Conservation (phyloP, 2,888 invertebrate genomes). For the Alviniconcha strummeri region DNA sequence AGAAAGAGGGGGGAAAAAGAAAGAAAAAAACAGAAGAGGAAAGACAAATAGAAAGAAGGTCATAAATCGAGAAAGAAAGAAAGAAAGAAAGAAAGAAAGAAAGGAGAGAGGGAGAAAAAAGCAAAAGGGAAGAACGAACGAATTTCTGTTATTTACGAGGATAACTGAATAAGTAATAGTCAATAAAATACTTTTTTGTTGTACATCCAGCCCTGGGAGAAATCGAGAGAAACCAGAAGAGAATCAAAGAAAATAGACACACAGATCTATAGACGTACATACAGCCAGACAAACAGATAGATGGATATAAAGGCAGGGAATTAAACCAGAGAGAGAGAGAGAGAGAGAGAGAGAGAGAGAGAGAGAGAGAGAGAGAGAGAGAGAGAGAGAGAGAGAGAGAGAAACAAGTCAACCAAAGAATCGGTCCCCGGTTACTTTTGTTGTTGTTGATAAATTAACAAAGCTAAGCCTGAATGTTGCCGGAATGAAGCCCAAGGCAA, state of each 20-base stretch:
- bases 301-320: neutral
- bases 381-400: neutral
- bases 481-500: too few relatives aligned
- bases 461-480: too few relatives aligned
- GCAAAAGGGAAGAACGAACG: too few relatives aligned
- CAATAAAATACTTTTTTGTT: neutral
- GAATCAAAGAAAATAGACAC: neutral
- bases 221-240: neutral
- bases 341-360: too few relatives aligned
- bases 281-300: neutral
- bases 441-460: too few relatives aligned
- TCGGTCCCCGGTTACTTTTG: too few relatives aligned
- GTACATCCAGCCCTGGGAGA: too few relatives aligned
- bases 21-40: too few relatives aligned
- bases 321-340: neutral
- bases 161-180: neutral
- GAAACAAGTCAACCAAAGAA: neutral
- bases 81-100: neutral
- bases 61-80: neutral
- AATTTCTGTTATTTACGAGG: neutral
- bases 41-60: too few relatives aligned
- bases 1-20: neutral
- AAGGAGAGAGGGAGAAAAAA: too few relatives aligned
- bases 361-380: too few relatives aligned
- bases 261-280: neutral